These are phyloP conservation scores for Pimpla rufipes DNA, from an alignment of 2,888 invertebrate genomes.

Conservation along the genomic window DNA sequence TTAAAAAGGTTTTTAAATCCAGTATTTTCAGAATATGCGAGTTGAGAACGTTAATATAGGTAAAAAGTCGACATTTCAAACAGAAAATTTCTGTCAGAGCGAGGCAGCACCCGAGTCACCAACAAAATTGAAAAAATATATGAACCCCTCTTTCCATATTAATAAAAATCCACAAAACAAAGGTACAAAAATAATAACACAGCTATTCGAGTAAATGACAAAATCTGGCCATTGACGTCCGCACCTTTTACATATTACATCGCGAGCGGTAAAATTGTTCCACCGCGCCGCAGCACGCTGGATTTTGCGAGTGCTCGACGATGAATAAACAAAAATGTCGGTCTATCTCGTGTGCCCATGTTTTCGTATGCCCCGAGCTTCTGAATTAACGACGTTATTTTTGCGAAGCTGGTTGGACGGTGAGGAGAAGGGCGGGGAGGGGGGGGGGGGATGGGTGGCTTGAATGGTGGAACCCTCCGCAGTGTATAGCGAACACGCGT, in stretches of 20 bases:
- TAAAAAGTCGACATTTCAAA: no score
- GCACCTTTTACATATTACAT: neutral
- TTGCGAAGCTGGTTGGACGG: neutral
- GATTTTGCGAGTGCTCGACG: slow-evolving; percentile 12
- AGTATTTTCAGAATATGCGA: no score
- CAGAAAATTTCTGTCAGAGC: neutral
- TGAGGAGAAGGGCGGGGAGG: no score
- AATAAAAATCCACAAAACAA: neutral
- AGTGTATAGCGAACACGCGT: slow-evolving; percentile 14
- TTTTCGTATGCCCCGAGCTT: slow-evolving; percentile 31
- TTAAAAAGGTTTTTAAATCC: no score
- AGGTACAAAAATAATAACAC: neutral
- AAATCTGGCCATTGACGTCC: neutral
- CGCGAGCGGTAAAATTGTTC: neutral
- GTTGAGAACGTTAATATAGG: no score
- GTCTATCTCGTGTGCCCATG: slow-evolving; percentile 8
- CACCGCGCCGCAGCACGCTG: neutral
- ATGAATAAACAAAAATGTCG: slow-evolving; percentile 26
- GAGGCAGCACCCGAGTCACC: neutral
- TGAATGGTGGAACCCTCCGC: slow-evolving; percentile 7
- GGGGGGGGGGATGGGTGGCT: neutral
- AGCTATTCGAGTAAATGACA: neutral
- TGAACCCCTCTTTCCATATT: neutral
- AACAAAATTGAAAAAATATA: neutral
- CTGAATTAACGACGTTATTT: slow-evolving; percentile 55